phyloP scores from a whole-genome alignment of 2,113 vertebrate genomes.

The Caracal caracal region DNA sequence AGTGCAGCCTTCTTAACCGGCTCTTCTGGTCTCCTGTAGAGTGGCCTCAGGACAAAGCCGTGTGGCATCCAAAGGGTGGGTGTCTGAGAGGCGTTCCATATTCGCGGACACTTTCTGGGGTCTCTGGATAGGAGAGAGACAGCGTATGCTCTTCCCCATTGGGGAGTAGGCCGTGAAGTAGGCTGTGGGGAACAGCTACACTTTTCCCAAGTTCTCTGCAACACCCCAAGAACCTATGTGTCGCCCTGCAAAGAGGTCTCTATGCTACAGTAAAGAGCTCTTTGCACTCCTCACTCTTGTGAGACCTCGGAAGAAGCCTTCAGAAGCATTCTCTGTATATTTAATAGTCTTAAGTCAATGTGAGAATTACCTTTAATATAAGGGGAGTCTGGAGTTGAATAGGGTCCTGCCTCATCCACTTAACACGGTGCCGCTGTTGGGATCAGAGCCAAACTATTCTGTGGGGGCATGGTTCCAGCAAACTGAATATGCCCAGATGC shows the following conservation, averaged over 20 bases:
- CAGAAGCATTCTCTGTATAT: background rate
- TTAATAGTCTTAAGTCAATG: background rate
- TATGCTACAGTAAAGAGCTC: background rate
- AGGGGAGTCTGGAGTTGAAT: background rate
- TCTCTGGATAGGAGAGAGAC: background rate
- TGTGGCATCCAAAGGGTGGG: rapidly evolving
- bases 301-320: background rate
- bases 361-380: background rate
- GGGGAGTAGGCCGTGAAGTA: background rate
- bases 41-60: no score
- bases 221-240: background rate
- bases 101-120: background rate
- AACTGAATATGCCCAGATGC: no score
- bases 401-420: background rate
- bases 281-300: background rate
- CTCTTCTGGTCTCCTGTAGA: background rate
- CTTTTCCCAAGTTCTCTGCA: background rate
- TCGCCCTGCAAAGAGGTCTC: background rate
- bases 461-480: rapidly evolving
- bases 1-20: background rate
- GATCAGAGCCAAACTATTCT: no score
- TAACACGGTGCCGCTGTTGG: no score
- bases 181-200: background rate
- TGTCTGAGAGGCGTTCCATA: background rate
- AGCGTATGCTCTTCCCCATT: background rate